Evolutionary conservation across 2,888 invertebrate species (phyloP).

Genomic region (Lithophane ornitopus): DNA sequence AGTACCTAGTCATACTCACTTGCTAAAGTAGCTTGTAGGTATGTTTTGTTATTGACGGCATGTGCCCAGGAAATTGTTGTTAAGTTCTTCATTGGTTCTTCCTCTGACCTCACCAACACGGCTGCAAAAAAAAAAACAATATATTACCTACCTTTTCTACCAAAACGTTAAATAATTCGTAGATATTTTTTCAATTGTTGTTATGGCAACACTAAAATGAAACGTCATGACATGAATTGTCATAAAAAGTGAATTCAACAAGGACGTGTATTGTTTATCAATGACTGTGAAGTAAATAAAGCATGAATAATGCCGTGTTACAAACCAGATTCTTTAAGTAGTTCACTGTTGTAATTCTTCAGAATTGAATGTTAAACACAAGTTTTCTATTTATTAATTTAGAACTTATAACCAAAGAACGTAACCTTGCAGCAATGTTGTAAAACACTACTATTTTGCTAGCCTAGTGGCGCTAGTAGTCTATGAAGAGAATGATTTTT

Average conservation of each 20-base stretch:
- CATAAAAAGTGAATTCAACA: constrained; percentile 13
- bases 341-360: background rate
- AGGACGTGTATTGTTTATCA: constrained; percentile 16
- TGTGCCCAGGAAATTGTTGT: constrained; percentile 96
- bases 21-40: constrained; percentile 91
- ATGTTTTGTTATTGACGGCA: constrained; percentile 94
- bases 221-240: constrained; percentile 33
- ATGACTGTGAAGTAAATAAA: background rate
- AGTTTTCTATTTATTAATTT: background rate
- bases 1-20: constrained; percentile 81
- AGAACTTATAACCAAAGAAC: constrained; percentile 7
- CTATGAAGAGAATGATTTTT: background rate
- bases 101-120: constrained; percentile 78
- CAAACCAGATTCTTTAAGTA: constrained; percentile 13
- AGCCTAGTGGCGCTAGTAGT: constrained; percentile 51
- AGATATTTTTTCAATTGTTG: background rate
- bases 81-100: constrained; percentile 91
- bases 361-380: background rate
- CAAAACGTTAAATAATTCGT: constrained; percentile 9
- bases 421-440: constrained; percentile 16
- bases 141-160: constrained; percentile 43
- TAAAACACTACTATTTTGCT: background rate
- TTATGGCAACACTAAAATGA: constrained; percentile 45
- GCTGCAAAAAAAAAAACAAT: constrained; percentile 73
- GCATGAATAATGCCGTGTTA: background rate